These are phyloP conservation scores for Poecilia latipinna DNA, from an alignment of 2,113 vertebrate genomes.

Conservation along the genomic window DNA sequence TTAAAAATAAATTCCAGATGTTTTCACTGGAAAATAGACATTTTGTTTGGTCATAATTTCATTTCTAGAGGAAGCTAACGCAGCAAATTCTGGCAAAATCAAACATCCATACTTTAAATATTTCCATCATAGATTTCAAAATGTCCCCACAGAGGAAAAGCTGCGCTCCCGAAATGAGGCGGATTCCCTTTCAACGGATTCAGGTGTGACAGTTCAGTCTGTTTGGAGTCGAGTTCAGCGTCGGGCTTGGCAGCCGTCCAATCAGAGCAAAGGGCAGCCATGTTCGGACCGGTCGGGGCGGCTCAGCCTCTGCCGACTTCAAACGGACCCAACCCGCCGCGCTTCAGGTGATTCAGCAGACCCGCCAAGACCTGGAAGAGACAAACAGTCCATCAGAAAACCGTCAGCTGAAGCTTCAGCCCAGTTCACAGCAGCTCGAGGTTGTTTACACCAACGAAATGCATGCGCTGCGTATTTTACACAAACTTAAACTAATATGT, in stretches of 20 bases:
- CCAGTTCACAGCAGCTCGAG: not conserved
- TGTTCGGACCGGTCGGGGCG: not conserved
- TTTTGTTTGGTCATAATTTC: conserved; percentile 1
- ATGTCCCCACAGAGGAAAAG: not conserved
- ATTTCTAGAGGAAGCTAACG: not conserved
- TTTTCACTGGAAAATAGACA: conserved; percentile 1
- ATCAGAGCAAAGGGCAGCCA: not conserved
- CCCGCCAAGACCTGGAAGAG: conserved; percentile 18
- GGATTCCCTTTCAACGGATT: not conserved
- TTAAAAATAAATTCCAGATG: not conserved
- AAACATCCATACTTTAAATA: not conserved
- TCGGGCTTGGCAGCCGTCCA: conserved; percentile 36
- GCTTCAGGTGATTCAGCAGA: not conserved
- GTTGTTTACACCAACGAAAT: not conserved
- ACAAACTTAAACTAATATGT: not conserved
- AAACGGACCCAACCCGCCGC: not conserved
- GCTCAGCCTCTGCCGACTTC: not conserved
- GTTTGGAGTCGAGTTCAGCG: not conserved
- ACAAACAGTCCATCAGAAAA: not conserved
- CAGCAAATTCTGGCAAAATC: conserved; percentile 6
- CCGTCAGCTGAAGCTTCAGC: not conserved
- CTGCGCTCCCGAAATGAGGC: not conserved
- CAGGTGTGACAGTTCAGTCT: not conserved
- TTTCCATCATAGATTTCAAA: not conserved
- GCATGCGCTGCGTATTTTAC: not conserved